Conservation (phyloP, 2,888 invertebrate species). For the Mechanitis messenoides region DNA sequence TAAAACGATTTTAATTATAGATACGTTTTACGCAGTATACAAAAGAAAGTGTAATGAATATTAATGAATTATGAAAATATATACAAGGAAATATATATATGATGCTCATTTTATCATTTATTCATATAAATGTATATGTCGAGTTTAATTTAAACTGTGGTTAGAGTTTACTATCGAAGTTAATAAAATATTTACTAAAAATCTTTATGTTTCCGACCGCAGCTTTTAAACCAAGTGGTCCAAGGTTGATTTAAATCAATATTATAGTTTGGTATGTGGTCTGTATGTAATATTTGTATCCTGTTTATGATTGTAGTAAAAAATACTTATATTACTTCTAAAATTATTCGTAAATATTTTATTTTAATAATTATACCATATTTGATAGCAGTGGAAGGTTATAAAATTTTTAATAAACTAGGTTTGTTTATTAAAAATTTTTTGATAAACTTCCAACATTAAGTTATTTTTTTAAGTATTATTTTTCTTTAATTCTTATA, state of each 20-base stretch:
- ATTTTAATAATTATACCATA: too few relatives aligned
- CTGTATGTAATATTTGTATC: background rate
- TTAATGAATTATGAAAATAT: background rate
- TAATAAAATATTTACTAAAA: too few relatives aligned
- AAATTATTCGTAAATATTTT: too few relatives aligned
- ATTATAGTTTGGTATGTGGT: background rate
- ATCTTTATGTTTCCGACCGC: background rate
- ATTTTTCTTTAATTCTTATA: slow-evolving; percentile 21
- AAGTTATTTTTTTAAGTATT: background rate
- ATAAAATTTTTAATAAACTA: background rate
- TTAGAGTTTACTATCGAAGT: too few relatives aligned
- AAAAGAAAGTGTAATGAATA: slow-evolving; percentile 1
- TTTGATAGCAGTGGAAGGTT: too few relatives aligned
- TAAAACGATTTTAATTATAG: background rate
- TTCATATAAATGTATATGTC: background rate
- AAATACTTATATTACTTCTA: too few relatives aligned
- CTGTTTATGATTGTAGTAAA: too few relatives aligned
- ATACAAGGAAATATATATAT: background rate
- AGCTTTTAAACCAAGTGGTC: slow-evolving; percentile 2
- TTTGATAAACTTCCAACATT: background rate
- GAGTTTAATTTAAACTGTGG: too few relatives aligned
- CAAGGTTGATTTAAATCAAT: slow-evolving; percentile 4
- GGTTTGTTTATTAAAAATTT: too few relatives aligned
- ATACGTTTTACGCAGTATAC: background rate
- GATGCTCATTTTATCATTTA: background rate